Base-by-base conservation (phyloP, 1,140 invertebrate species). In the Zophobas atratus region DNA sequence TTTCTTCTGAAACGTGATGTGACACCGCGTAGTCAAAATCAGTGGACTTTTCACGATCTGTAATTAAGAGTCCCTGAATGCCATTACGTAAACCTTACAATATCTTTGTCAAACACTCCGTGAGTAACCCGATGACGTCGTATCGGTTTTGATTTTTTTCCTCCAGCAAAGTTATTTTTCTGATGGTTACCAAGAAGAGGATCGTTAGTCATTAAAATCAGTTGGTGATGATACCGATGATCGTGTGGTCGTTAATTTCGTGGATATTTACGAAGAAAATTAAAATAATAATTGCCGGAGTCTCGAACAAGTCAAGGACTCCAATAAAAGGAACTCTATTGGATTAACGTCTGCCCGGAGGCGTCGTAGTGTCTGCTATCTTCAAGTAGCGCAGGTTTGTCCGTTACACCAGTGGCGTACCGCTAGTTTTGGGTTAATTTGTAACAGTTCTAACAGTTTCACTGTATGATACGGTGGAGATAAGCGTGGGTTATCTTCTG, bases 311-410 rank as follows among this genome's bases (percentile, higher is more conserved):
- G 38, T 73, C 71, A 73, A 73, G 71, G 71, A 73, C 55, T 67
- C 38, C 49, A 51, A 51, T 51, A 51, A 51, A 4, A 67, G 60
- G 60, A 67, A 67, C 60, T 63, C 34, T 51, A 51, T 20, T 20
- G 49, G 34, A 1, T 49, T 35, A 20, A 20, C 43, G 70, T 71
- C 49, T 53, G 70, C 49, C 71, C 56, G 35, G 35, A 56, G 71
- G 71, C 71, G 71, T 55, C 71, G 5, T 43, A n/a, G 3, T 56
- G 71, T 73, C 71, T 73, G 38, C 71, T 38, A 41, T 73, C 60
- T 36, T 67, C 60, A 57, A 57, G 55, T 57, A 67, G 60, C 43
- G 60, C 60, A 67, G 56, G 38, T 67, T 46, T 67, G 39, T 67
- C 60, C 60, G 60, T 67, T 67, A 67, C 38, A 43, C 60, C 41